Evolutionary conservation across 2,797 vertebrate genomes (phyloP), one percentile per base, ranked within the genome.

Genomic region (Orestias chungarensis): DNA sequence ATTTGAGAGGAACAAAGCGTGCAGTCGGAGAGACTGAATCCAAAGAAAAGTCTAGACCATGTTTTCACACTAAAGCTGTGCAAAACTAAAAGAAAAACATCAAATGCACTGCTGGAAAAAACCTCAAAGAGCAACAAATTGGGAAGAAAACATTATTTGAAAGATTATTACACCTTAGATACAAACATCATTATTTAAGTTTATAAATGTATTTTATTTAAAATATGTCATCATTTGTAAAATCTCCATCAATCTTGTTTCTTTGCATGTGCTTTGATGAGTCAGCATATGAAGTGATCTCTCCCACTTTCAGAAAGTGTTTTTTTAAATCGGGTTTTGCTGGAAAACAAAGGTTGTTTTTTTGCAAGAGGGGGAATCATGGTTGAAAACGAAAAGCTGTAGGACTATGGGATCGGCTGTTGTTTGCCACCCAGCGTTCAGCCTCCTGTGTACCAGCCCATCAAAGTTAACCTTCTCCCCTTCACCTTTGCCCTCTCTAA

Each of bases 381-480:
- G 47, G 61, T 43, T 68, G 47, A 2, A 40, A 40, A 79, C 46
- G 43, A 79, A 78, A 38, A 74, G 50, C 77, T 55, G 5, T 59
- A 82, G 76, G 76, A 80, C 82, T 86, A 85, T 83, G 80, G 85
- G 87, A 88, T 72, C 85, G 79, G 81, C 80, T 80, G 71, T 81
- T 74, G 31, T 17, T 25, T 40, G 59, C 76, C 81, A 86, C 78
- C 78, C 74, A 69, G 79, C 66, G n/a, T 67, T 76, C 70, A 38
- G 73, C 61, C 73, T 76, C 57, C 81, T 83, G 68, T 86, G 86
- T 80, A 78, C 82, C 71, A 59, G 33, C 67, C 75, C 88, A 86
- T 93, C 91, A 92, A 92, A 93, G 91, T 70, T 0, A 5, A 87
- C 82, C 87, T 82, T 82, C 75, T 83, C 70, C 81, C 87, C 88